Conservation (phyloP, 2,113 vertebrate species). For the Otus sunia region DNA sequence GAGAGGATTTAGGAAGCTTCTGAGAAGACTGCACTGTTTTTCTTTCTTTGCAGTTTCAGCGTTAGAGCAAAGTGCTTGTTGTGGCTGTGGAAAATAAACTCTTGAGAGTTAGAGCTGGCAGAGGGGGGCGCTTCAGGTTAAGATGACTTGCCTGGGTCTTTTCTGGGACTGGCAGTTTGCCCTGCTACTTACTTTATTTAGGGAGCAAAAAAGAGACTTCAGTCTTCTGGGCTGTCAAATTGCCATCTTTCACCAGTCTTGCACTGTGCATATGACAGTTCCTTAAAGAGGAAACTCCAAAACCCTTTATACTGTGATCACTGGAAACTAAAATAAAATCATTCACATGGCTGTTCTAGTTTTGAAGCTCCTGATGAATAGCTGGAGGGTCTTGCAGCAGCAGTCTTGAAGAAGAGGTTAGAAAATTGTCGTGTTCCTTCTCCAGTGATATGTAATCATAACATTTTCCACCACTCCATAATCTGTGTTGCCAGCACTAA, state of each 20-base stretch:
- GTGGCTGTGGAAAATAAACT: not conserved
- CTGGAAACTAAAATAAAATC: not conserved
- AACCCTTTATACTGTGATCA: not conserved
- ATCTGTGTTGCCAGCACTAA: not conserved
- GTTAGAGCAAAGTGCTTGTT: not conserved
- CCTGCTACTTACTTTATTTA: not conserved
- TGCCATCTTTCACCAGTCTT: not conserved
- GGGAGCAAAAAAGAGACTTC: not conserved
- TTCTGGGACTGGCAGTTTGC: not conserved
- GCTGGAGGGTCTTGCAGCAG: slow-evolving; percentile 15
- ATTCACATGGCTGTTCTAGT: not conserved
- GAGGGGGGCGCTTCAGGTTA: slow-evolving; percentile 36
- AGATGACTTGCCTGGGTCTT: not conserved
- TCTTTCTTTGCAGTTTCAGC: not conserved
- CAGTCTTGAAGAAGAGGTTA: not conserved
- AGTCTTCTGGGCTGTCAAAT: not conserved
- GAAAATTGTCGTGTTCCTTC: slow-evolving; percentile 17
- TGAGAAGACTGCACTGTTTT: not conserved
- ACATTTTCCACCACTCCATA: not conserved
- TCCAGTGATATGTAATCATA: not conserved
- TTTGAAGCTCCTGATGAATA: slow-evolving; percentile 5
- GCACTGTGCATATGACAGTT: not conserved
- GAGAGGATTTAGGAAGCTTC: not conserved
- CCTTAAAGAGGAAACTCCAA: not conserved
- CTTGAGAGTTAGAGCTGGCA: not conserved